Base-by-base conservation (phyloP, 2,113 vertebrate genomes). In the Empidonax alnorum region DNA sequence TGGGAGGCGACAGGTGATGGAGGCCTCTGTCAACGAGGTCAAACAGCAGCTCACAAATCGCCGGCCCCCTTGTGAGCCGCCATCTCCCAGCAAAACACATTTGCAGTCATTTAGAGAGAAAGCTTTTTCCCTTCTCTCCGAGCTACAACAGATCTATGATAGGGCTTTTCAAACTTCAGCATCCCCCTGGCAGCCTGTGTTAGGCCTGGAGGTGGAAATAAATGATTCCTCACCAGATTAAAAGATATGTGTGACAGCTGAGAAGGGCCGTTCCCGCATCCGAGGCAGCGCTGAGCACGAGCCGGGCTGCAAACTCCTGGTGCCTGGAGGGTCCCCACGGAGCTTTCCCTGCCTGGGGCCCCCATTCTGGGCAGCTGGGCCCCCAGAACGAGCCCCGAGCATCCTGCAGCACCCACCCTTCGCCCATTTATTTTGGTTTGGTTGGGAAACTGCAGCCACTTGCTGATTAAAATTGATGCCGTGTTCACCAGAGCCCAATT, bases 391-490 rank as follows among this genome's bases (percentile, higher is more conserved):
- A 81, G 49, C 68, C 44, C 33, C 0, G 0, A 42, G 53, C 44
- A 74, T 50, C 73, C 69, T 1, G 18, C 7, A 12, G 74, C 20
- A 7, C 41, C 69, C 35, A 77, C 53, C 56, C 42, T 58, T 17
- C 30, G 31, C 61, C 62, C 17, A 5, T 47, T 66, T 25, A 62
- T 39, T 79, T 49, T 30, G 47, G 58, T 55, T 71, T n/a, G 20
- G 80, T 56, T n/a, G 68, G 79, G 81, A 72, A 71, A 30, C 49
- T 39, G 41, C 30, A 31, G 89, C 31, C 9, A 18, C 58, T 71
- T n/a, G 53, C 84, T 91, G 89, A 94, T 97, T 83, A 95, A 91
- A 94, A 95, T 86, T 52, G 92, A 95, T 75, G 89, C 27, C 22
- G 1, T 22, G 79, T 87, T 92, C 94, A 56, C 76, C 42, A 5